A percentile compares a stretch with the other conserved stretches of the same genome.
Evolutionary conservation across 2,888 invertebrate species (phyloP).

Genomic region (Hypolimnas misippus): DNA sequence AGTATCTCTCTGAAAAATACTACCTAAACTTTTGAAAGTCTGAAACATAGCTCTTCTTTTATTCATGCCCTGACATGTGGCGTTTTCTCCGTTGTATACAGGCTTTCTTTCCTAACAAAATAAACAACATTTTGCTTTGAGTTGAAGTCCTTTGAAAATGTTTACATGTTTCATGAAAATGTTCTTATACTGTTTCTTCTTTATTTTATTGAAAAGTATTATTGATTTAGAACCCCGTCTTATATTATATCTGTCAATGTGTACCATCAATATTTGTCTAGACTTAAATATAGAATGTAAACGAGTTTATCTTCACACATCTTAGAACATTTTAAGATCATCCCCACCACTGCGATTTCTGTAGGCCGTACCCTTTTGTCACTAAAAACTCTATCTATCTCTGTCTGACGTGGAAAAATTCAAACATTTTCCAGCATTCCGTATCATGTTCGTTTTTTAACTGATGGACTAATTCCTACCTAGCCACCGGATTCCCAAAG

Average conservation of each 20-base stretch:
- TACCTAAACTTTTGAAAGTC: slow-evolving; percentile 77
- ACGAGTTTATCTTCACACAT: slow-evolving; percentile 36
- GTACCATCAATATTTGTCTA: slow-evolving; percentile 36
- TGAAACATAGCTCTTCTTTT: slow-evolving; percentile 81
- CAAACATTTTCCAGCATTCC: slow-evolving; percentile 62
- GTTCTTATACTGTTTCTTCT: slow-evolving; percentile 47
- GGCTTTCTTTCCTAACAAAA: slow-evolving; percentile 81
- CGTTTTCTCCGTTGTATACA: slow-evolving; percentile 73
- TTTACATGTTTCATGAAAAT: slow-evolving; percentile 80
- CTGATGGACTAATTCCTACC: slow-evolving; percentile 47
- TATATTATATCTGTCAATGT: slow-evolving; percentile 1
- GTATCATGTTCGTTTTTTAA: slow-evolving; percentile 59
- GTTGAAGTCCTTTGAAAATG: slow-evolving; percentile 78
- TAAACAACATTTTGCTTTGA: slow-evolving; percentile 81
- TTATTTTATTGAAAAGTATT: slow-evolving; percentile 44
- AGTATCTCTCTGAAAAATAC: slow-evolving; percentile 72
- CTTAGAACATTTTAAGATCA: slow-evolving; percentile 77
- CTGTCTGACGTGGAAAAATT: slow-evolving; percentile 77
- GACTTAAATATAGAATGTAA: slow-evolving; percentile 35
- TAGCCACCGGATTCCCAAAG: slow-evolving; percentile 41
- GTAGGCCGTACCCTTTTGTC: slow-evolving; percentile 81
- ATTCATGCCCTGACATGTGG: slow-evolving; percentile 83
- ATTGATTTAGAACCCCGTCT: neutral
- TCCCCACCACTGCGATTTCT: slow-evolving; percentile 69
- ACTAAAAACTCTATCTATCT: slow-evolving; percentile 74